Conservation (phyloP, 2,113 vertebrate genomes). For the Gavialis gangeticus region DNA sequence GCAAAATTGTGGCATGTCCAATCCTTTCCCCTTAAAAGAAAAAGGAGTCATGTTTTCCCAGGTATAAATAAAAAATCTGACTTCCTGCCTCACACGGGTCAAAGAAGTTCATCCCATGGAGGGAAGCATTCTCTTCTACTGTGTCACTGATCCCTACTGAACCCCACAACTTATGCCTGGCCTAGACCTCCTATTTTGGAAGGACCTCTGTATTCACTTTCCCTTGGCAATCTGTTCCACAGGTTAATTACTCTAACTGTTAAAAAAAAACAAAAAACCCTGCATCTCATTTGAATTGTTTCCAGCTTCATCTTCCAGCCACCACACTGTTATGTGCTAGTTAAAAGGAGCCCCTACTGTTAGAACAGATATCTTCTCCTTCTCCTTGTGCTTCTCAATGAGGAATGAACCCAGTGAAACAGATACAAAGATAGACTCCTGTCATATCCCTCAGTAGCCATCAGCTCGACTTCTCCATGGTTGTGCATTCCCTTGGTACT, state of each 20-base stretch:
- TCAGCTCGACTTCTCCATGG: not conserved
- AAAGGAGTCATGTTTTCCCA: not conserved
- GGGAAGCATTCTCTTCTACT: not conserved
- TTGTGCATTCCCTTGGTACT: not conserved
- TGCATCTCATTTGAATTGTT: not conserved
- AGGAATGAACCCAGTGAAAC: not conserved
- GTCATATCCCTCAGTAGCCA: not conserved
- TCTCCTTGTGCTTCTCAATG: not conserved
- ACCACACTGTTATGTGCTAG: not conserved
- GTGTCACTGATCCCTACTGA: not conserved
- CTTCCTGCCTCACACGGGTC: not conserved
- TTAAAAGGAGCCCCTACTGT: not conserved
- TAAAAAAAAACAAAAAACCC: not conserved
- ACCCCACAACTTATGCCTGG: not conserved
- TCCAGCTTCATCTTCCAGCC: not conserved
- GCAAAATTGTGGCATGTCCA: too few species aligned
- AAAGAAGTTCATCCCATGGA: not conserved
- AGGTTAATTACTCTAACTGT: not conserved
- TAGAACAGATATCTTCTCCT: not conserved
- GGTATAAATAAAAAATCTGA: fast-evolving
- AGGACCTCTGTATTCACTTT: not conserved
- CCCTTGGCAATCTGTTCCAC: not conserved
- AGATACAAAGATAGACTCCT: not conserved
- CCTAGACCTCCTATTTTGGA: not conserved
- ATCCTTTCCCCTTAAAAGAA: too few species aligned